These are phyloP conservation scores for Drosophila cardini DNA, from an alignment of 1,140 invertebrate species.

Conservation along the genomic window DNA sequence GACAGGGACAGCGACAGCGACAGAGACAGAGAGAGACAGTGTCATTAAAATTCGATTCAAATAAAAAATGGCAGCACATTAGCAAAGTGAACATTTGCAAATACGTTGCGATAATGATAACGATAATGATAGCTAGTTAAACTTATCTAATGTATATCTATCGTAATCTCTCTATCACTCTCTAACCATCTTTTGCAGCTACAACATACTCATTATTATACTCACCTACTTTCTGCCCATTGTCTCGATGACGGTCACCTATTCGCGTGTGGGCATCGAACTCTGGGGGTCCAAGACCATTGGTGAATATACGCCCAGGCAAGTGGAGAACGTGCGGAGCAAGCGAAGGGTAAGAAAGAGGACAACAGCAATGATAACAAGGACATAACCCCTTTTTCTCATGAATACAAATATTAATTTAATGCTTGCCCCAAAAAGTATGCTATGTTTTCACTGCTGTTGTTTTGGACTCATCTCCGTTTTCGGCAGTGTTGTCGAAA, in stretches of 20 bases:
- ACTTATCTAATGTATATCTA: conserved; percentile 24
- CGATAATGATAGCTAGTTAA: conserved; percentile 17
- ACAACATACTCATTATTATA: conserved; percentile 94
- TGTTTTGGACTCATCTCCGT: too few relatives aligned
- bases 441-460: conserved; percentile 7
- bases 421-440: conserved; percentile 5
- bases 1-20: too few relatives aligned
- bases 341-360: conserved; percentile 93
- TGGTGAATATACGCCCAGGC: conserved; percentile 95
- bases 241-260: conserved; percentile 95
- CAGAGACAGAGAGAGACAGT: conserved; percentile 34
- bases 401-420: conserved; percentile 25
- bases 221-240: conserved; percentile 98
- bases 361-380: conserved; percentile 8
- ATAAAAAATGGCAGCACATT: conserved; percentile 47
- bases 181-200: conserved; percentile 86
- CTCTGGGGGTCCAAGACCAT: conserved; percentile 98
- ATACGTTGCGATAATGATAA: conserved; percentile 10
- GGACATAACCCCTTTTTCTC: neutral
- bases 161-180: too few relatives aligned
- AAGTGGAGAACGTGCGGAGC: conserved; percentile 95
- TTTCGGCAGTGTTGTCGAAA: too few relatives aligned
- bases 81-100: conserved; percentile 9
- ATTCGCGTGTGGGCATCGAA: conserved; percentile 94
- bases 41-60: conserved; percentile 71